These are phyloP conservation scores for Arctopsyche grandis DNA, from an alignment of 1,140 invertebrate species.

Conservation along the genomic window DNA sequence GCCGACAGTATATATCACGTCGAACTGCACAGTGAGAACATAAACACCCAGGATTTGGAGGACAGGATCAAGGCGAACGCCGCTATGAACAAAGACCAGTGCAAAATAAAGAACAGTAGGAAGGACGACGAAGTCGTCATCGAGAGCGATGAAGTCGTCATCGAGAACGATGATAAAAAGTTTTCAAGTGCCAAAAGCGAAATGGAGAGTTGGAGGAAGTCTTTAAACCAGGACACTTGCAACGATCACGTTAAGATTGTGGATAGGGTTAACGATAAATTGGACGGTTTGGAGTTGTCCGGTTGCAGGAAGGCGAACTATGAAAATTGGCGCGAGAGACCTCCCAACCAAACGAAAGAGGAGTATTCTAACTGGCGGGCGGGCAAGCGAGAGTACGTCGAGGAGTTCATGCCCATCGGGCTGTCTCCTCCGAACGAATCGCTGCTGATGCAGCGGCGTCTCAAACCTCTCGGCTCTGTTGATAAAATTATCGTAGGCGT, in stretches of 20 bases:
- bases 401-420: slow-evolving; percentile 70
- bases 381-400: slow-evolving; percentile 30
- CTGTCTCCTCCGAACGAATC: slow-evolving; percentile 88
- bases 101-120: slow-evolving; percentile 43
- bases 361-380: slow-evolving; percentile 49
- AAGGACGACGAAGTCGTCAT: neutral
- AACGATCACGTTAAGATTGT: slow-evolving; percentile 14
- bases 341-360: slow-evolving; percentile 34
- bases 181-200: neutral
- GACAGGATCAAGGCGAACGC: slow-evolving; percentile 50
- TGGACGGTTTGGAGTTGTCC: slow-evolving; percentile 42
- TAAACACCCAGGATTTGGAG: slow-evolving; percentile 48
- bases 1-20: slow-evolving; percentile 52
- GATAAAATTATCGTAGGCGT: slow-evolving; percentile 56
- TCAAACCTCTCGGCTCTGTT: slow-evolving; percentile 61
- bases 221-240: slow-evolving; percentile 1
- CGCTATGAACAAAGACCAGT: slow-evolving; percentile 45
- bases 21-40: slow-evolving; percentile 52
- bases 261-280: slow-evolving; percentile 41
- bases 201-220: slow-evolving; percentile 30
- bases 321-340: slow-evolving; percentile 49
- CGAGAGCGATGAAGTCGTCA: neutral
- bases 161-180: neutral
- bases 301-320: slow-evolving; percentile 30
- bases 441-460: slow-evolving; percentile 80